Base-by-base conservation (phyloP, 2,113 vertebrate species). In the Herpailurus yagouaroundi region DNA sequence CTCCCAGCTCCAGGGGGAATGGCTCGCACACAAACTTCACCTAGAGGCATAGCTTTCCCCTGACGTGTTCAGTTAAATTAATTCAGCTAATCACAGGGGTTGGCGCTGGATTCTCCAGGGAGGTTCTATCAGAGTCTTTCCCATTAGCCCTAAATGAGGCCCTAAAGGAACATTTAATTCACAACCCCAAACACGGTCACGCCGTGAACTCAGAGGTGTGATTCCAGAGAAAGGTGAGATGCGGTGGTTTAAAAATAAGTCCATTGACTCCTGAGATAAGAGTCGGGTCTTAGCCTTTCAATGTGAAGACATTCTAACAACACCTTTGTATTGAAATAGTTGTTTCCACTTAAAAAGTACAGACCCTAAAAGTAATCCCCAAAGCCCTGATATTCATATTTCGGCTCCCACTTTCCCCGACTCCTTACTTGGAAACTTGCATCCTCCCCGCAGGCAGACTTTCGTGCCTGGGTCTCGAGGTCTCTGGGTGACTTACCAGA, bases 121-220 rank as follows among this genome's bases (percentile, higher is more conserved):
- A 97, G 88, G 80, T 52, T 95, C 96, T 77, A 91, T 98, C 85
- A 76, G 57, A 87, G 92, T 95, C 69, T 55, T 79, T 96, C 95
- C 96, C 83, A 98, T 97, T 93, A 91, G 94, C 74, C 60, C 83
- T 86, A 81, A 96, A 97, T 63, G 69, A 84, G 13, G 74, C 74
- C 57, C 93, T 85, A 94, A 97, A 96, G 97, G 91, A 95, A 97
- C 97, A 95, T 71, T 82, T 64, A 94, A 97, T 95, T 95, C 18
- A 1, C 95, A 45, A 73, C 91, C 64, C 0, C 9, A 89, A 80
- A 84, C 18, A 71, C 73, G 31, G 5, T 71, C n/a, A 12, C 5
- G 41, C 68, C 95, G 60, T 4, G 0, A 91, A 63, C 60, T 45
- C 36, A 7, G 73, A 14, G 6, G 36, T 83, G 1, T 83, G 86